Base-by-base conservation (phyloP, 2,113 vertebrate species). In the Brachypodius melanocephalos region DNA sequence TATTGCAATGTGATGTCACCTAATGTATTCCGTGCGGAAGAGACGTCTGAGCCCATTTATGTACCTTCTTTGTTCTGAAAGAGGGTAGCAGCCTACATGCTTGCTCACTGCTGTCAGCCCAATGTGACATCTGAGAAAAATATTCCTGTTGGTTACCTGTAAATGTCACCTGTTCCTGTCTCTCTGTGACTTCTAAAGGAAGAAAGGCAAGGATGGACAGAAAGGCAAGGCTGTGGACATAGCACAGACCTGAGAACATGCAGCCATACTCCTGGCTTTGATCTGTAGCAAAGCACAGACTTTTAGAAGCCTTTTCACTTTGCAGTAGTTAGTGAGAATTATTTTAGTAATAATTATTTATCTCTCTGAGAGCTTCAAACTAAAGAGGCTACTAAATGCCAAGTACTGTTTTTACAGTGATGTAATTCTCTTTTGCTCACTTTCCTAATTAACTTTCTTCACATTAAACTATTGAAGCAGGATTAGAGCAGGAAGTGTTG, bases 371-470 rank as follows among this genome's bases (percentile, higher is more conserved):
- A 66, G 29, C 67, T 85, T 96, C 54, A 74, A 65, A 80, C 48
- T 73, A 13, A 83, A 92, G 59, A 75, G 71, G 51, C 63, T 77
- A 29, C 76, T 92, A 77, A 93, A 83, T 88, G 79, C 78, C 76
- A 90, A 77, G 38, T 83, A 19, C 55, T 88, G 59, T 91, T 90
- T 54, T 83, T 86, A 72, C 34, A 45, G 58, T 91, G 71, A 73
- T 73, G n/a, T 51, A 74, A 62, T 76, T 92, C 20, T 77, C 51
- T 86, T 91, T 59, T 79, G 26, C 61, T 89, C 1, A 2, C 15
- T 52, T 88, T 79, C 26, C 45, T 94, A 85, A 83, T 95, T 93
- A 90, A 52, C 34, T 77, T 19, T 42, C 24, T 92, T 90, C n/a
- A 49, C 25, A 66, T 86, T 63, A 80, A 76, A 54, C 13, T 42